Evolutionary conservation across 2,888 invertebrate genomes (phyloP), one percentile per base, ranked within the genome.

Genomic region (Apamea epomidion): DNA sequence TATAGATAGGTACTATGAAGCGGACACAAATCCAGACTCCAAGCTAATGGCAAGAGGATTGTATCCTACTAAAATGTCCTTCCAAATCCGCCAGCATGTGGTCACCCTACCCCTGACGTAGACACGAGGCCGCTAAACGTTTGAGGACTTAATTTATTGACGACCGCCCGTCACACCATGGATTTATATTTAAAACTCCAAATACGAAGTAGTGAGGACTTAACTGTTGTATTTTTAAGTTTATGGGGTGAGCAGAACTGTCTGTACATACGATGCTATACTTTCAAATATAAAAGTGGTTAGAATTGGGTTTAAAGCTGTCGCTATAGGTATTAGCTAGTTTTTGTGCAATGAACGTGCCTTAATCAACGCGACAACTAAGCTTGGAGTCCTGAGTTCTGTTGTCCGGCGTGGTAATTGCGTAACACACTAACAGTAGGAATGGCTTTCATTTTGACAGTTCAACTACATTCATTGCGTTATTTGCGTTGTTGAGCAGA

Each of bases 61-160:
- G 18, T 51, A 29, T 70, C 16, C 21, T 21, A 70, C n/a, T 25
- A 60, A 74, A 37, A 37, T 51, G 29, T 25, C 25, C 51, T 32
- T 18, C 7, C 8, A 29, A 45, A 51, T 48, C 37, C 4, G 12
- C 6, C 1, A 58, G 6, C 58, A 37, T 16, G 5, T 83, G 76
- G 91, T 81, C 83, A 88, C 88, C 82, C 71, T 78, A 82, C 83
- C 65, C 48, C 80, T 88, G 85, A 74, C 76, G 82, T 72, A 86
- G 87, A 88, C 88, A 86, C 86, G 86, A 89, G 85, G 89, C 86
- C 90, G 92, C 92, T 92, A 93, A 93, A 91, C 92, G 93, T 92
- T 93, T 91, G 91, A 93, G 92, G 87, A 87, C 88, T 93, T 93
- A 93, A 94, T 94, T 93, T 94, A 94, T 94, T 82, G 92, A 90